These are phyloP conservation scores for Coccyzus lansbergi DNA, from an alignment of 2,797 vertebrate species.

Conservation along the genomic window DNA sequence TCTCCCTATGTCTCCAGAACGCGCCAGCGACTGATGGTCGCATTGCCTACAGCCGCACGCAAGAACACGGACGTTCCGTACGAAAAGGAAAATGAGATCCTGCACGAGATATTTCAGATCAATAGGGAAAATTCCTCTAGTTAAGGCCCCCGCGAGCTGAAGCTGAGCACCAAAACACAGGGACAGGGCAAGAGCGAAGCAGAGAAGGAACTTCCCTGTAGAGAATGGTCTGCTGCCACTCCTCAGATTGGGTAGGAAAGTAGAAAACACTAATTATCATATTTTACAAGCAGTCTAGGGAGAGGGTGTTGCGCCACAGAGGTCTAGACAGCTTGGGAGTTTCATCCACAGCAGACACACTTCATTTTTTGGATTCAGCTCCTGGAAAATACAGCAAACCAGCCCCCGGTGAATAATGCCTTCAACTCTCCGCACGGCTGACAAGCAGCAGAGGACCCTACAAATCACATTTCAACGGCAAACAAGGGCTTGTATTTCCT, in stretches of 20 bases:
- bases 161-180: neutral
- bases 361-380: constrained; percentile 13
- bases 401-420: neutral
- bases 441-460: neutral
- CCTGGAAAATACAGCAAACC: neutral
- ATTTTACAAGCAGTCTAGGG: constrained; percentile 7
- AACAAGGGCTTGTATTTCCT: neutral
- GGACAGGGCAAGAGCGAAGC: neutral
- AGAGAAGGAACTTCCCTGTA: neutral
- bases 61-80: neutral
- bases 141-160: neutral
- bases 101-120: neutral
- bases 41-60: neutral
- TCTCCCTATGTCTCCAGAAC: neutral
- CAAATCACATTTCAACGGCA: neutral
- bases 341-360: neutral
- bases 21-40: neutral
- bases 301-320: neutral
- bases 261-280: neutral
- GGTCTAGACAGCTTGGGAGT: neutral
- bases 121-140: neutral
- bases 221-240: neutral
- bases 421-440: neutral
- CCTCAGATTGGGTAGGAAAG: neutral
- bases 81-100: neutral